phyloP scores from a whole-genome alignment of 2,113 vertebrate species.

The Clinocottus analis region DNA sequence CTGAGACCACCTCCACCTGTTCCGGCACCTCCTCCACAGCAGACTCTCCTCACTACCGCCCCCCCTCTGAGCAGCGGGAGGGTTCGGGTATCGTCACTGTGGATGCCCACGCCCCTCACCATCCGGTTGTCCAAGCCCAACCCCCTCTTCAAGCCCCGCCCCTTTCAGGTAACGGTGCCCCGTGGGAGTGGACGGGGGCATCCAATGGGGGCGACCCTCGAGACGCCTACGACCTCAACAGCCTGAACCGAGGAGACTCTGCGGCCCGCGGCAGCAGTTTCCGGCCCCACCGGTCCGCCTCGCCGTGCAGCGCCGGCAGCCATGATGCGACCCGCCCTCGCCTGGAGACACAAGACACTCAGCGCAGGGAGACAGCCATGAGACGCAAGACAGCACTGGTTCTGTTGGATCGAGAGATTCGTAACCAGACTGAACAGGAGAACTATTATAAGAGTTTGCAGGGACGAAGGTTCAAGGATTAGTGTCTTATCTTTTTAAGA shows the following conservation, averaged over 20 bases:
- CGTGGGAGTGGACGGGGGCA: constrained; percentile 86
- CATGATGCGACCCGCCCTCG: constrained; percentile 64
- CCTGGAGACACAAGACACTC: constrained; percentile 73
- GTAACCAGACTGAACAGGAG: constrained; percentile 83
- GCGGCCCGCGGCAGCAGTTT: constrained; percentile 71
- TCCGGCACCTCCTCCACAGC: constrained; percentile 77
- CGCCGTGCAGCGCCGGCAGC: constrained; percentile 82
- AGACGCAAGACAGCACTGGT: constrained; percentile 83
- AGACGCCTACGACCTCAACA: constrained; percentile 84
- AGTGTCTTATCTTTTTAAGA: constrained; percentile 44
- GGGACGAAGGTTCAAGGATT: constrained; percentile 86
- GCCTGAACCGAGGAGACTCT: constrained; percentile 76
- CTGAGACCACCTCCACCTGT: constrained; percentile 85
- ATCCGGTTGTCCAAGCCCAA: constrained; percentile 85
- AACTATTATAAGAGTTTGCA: constrained; percentile 90
- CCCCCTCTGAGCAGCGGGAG: constrained; percentile 83
- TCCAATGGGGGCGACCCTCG: constrained; percentile 57
- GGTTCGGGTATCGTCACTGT: constrained; percentile 89
- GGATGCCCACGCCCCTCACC: constrained; percentile 90
- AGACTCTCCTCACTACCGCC: constrained; percentile 88
- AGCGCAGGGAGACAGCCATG: constrained; percentile 85
- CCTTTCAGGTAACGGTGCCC: constrained; percentile 68
- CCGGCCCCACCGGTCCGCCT: constrained; percentile 79
- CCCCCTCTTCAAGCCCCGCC: constrained; percentile 47
- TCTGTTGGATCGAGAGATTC: constrained; percentile 73